Evolutionary conservation across 35 echinoderm and acorn worm genomes (phyloP), one percentile per base, ranked within the genome.

Genomic region (Apostichopus parvimensis): DNA sequence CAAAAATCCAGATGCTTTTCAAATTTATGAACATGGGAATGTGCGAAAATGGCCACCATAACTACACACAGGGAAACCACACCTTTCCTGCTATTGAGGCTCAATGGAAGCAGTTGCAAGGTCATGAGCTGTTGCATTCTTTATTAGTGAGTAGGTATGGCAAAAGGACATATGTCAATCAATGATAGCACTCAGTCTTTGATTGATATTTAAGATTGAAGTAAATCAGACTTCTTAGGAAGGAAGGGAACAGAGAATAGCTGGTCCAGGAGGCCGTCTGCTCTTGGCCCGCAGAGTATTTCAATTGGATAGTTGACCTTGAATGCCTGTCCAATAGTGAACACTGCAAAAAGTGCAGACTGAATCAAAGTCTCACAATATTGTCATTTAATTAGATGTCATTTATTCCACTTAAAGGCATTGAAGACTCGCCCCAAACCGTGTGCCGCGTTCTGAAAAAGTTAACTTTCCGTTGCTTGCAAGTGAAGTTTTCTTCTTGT

Each of bases 21-120:
- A 82, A 82, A 56, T 82, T 82, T 55, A 54, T 82, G 79, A 82
- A 82, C 10, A 82, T 82, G 52, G 79, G 79, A 56, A 54, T 82
- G 52, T 82, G 79, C 15, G 10, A 82, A 56, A n/a, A 12, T 53
- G 52, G 52, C 9, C 79, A 15, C 10, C 79, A 82, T 10, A 82
- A 10, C 20, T 82, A 82, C 15, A 3, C 56, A 6, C 79, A 82
- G 56, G 56, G 79, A 56, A 12, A 5, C 11, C 56, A 56, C 53
- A 82, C 79, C 54, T 82, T 82, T 55, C 45, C 34, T 56, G 79
- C 79, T 0, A 82, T 54, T 9, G 79, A 82, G 9, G 52, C 79
- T 82, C 79, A 15, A 1, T 82, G 11, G 45, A 82, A 82, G 9
- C 79, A 82, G 52, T 0, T 82, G 0, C 79, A 54, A 55, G 79